phyloP scores from a whole-genome alignment of 1,140 invertebrate species.

The Coptotermes formosanus region DNA sequence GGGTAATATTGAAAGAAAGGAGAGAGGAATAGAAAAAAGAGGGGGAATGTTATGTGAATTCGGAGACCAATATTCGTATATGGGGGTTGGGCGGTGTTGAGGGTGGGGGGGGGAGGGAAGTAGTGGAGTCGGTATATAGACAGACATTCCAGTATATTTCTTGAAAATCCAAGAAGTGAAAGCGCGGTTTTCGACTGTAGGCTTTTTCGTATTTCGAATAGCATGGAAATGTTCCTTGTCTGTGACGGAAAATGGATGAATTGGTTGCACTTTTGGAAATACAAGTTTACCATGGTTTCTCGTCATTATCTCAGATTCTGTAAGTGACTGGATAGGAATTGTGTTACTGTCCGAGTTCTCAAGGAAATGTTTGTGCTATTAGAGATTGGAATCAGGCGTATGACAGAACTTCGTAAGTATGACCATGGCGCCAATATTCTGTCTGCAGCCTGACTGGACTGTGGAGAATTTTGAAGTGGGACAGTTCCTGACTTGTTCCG shows the following conservation, averaged over 20 bases:
- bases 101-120: too few species aligned
- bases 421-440: background rate
- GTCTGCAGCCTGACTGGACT: background rate
- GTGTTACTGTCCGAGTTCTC: background rate
- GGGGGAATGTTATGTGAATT: conserved; percentile 31
- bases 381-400: background rate
- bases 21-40: background rate
- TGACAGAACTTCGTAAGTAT: background rate
- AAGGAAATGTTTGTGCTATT: background rate
- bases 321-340: background rate
- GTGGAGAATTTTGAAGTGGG: background rate
- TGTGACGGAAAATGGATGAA: background rate
- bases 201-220: background rate
- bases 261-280: background rate
- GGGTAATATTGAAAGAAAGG: conserved; percentile 33
- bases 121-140: background rate
- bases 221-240: background rate
- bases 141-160: background rate
- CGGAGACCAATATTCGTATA: conserved; percentile 34
- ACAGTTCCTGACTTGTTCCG: background rate
- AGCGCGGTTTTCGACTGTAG: background rate
- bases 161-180: conserved; percentile 13
- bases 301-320: background rate
- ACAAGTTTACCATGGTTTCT: background rate
- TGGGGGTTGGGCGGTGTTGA: background rate